Evolutionary conservation across 2,888 invertebrate genomes (phyloP).

Genomic region (Neoitamus cyanurus): DNA sequence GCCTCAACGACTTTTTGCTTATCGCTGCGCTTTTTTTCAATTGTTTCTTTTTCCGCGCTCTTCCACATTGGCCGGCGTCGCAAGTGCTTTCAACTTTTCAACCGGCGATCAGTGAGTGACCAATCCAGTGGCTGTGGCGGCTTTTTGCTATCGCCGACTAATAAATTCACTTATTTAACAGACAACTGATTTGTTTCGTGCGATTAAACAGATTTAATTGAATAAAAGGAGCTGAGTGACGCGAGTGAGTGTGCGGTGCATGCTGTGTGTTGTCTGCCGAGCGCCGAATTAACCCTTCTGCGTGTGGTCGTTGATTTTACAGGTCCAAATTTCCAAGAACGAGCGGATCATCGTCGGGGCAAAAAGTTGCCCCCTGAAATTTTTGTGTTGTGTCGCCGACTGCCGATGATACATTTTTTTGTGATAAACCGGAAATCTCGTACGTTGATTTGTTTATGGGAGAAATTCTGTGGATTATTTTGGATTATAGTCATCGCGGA

Average conservation of each 20-base stretch:
- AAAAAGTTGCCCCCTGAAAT: not conserved
- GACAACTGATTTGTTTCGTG: constrained; percentile 31
- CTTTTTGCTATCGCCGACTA: constrained; percentile 5
- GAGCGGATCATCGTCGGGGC: not conserved
- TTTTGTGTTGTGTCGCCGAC: not conserved
- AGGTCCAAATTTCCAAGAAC: not conserved
- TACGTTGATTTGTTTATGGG: not conserved
- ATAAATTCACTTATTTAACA: constrained; percentile 40
- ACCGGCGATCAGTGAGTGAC: constrained; percentile 5
- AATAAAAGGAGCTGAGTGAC: not conserved
- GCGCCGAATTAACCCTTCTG: not conserved
- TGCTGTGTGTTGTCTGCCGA: not conserved
- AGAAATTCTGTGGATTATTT: not conserved
- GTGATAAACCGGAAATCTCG: not conserved
- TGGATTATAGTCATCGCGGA: not conserved
- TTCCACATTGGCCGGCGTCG: not conserved
- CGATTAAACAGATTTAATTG: constrained; percentile 38
- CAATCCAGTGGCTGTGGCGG: not conserved
- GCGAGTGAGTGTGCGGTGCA: not conserved
- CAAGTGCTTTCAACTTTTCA: constrained; percentile 6
- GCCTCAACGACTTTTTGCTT: constrained; percentile 6
- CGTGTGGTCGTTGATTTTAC: not conserved
- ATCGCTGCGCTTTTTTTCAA: constrained; percentile 4
- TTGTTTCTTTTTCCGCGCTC: not conserved
- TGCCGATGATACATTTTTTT: not conserved